A percentile compares a stretch with the other conserved stretches of the same genome.
Conservation (phyloP, 2,113 vertebrate species). For the Petroica traversi region DNA sequence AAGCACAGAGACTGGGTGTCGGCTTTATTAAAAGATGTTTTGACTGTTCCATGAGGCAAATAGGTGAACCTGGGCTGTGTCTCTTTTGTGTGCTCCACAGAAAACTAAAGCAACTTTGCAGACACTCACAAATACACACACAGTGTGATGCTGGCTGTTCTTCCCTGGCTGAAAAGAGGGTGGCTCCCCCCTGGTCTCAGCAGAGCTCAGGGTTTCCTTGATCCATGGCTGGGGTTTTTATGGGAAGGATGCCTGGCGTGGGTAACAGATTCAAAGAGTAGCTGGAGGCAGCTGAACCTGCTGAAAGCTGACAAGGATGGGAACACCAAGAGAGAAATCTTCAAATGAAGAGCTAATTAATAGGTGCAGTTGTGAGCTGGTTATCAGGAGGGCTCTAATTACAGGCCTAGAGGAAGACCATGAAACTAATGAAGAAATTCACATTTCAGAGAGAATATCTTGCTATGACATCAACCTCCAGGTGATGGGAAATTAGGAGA, state of each 20-base stretch:
- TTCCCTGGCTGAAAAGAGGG: background rate
- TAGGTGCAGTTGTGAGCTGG: background rate
- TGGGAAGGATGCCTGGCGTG: fast-evolving
- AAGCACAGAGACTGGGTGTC: background rate
- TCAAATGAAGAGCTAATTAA: slow-evolving; percentile 30
- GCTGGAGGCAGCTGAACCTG: background rate
- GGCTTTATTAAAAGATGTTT: slow-evolving; percentile 50
- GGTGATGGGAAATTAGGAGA: background rate
- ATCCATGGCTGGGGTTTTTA: background rate
- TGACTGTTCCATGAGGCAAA: slow-evolving; percentile 60
- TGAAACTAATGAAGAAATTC: background rate
- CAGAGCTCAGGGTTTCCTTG: background rate
- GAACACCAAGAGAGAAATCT: background rate
- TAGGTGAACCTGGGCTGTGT: background rate
- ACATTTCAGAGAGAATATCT: background rate
- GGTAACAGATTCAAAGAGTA: background rate
- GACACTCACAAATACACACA: background rate
- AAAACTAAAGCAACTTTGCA: background rate
- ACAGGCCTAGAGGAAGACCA: background rate
- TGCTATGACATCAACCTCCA: background rate
- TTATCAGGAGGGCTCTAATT: slow-evolving; percentile 24
- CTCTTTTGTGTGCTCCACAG: background rate
- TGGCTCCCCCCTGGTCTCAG: background rate
- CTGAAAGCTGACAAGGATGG: background rate
- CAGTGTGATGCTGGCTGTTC: background rate